Evolutionary conservation across 2,888 invertebrate species (phyloP).

Genomic region (Chouioia cunea): DNA sequence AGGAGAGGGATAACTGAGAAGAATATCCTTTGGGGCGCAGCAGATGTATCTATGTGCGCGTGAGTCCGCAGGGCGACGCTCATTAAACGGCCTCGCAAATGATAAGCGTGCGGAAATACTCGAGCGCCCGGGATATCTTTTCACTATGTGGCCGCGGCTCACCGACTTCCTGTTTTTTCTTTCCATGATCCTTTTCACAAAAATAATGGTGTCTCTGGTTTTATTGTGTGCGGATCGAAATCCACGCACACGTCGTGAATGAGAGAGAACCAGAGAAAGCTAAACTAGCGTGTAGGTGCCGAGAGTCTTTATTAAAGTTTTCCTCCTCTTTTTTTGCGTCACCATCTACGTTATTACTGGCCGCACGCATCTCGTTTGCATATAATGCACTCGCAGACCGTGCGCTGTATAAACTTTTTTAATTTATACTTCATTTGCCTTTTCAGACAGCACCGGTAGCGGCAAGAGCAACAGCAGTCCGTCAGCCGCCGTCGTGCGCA

Average conservation of each 20-base stretch:
- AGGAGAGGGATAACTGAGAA: too few relatives aligned
- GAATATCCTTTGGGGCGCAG: too few relatives aligned
- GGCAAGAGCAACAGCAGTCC: neutral
- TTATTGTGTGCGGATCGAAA: neutral
- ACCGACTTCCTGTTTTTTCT: slow-evolving; percentile 11
- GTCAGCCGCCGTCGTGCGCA: neutral
- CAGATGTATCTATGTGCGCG: too few relatives aligned
- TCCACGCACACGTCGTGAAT: neutral
- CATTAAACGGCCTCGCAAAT: slow-evolving; percentile 32
- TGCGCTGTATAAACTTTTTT: slow-evolving; percentile 26
- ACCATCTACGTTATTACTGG: neutral
- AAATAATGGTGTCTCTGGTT: slow-evolving; percentile 1
- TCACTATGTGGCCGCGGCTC: neutral
- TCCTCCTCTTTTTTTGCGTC: slow-evolving; percentile 9
- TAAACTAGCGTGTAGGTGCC: neutral
- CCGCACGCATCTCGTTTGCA: slow-evolving; percentile 33
- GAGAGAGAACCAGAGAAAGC: neutral
- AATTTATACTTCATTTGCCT: slow-evolving; percentile 34
- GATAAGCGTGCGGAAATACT: slow-evolving; percentile 27
- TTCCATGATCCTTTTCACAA: neutral
- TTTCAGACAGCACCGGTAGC: neutral
- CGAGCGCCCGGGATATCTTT: neutral
- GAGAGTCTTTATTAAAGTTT: slow-evolving; percentile 31
- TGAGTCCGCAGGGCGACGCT: slow-evolving; percentile 15
- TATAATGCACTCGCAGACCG: slow-evolving; percentile 11